These are phyloP conservation scores for Aythya baeri DNA, from an alignment of 2,113 vertebrate species.

Conservation along the genomic window DNA sequence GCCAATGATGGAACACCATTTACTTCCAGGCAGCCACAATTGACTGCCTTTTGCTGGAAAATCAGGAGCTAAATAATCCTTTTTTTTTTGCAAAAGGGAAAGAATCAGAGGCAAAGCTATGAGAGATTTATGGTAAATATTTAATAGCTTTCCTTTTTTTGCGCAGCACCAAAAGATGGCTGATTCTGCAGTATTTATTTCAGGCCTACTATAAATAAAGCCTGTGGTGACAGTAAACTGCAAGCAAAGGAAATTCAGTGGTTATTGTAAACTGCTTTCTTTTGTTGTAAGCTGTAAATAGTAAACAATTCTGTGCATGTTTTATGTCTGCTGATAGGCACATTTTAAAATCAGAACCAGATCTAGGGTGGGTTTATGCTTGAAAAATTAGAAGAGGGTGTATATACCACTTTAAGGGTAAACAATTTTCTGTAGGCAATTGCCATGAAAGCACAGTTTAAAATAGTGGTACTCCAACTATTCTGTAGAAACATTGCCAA, in stretches of 20 bases:
- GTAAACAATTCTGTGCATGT: not conserved
- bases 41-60: not conserved
- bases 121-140: constrained; percentile 16
- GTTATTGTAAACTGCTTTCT: constrained; percentile 33
- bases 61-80: not conserved
- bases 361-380: not conserved
- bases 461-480: not conserved
- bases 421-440: not conserved
- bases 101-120: not conserved
- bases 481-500: not conserved
- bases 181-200: constrained; percentile 60
- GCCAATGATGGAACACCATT: not conserved
- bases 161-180: constrained; percentile 22
- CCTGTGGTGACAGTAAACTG: constrained; percentile 37
- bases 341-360: not conserved
- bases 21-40: not conserved
- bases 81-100: not conserved
- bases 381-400: not conserved
- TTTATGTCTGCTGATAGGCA: not conserved
- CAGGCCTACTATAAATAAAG: constrained; percentile 56
- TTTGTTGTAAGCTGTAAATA: constrained; percentile 41
- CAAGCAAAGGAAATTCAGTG: not conserved
- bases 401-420: not conserved
- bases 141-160: constrained; percentile 38
- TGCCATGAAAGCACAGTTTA: not conserved